These are phyloP conservation scores for Sorex fumeus DNA, from an alignment of 2,113 vertebrate species.

Conservation along the genomic window DNA sequence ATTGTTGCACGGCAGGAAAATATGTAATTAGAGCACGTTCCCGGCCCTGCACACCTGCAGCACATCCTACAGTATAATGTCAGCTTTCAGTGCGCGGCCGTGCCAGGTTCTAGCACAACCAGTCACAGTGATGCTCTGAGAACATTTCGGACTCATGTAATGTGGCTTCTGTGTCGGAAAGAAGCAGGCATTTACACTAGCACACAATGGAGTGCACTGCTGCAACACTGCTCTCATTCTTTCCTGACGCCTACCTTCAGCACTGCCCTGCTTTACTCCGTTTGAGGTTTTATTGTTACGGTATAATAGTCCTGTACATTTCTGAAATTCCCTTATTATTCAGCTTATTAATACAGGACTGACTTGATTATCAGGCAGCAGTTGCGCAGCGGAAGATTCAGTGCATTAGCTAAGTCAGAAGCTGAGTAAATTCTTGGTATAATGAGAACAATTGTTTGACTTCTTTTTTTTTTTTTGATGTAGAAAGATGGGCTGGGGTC, in stretches of 20 bases:
- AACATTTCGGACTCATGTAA: slow-evolving; percentile 97
- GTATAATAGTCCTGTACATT: slow-evolving; percentile 98
- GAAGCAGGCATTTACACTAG: slow-evolving; percentile 97
- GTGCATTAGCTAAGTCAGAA: slow-evolving; percentile 92
- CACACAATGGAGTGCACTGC: slow-evolving; percentile 98
- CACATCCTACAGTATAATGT: slow-evolving; percentile 96
- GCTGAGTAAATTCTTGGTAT: slow-evolving; percentile 90
- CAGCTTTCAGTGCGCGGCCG: slow-evolving; percentile 94
- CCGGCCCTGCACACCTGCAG: slow-evolving; percentile 98
- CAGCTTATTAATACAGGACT: slow-evolving; percentile 98
- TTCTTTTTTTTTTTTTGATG: slow-evolving; percentile 75
- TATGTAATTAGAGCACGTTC: slow-evolving; percentile 98
- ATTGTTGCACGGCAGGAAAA: slow-evolving; percentile 97
- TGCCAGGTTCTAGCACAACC: slow-evolving; percentile 97
- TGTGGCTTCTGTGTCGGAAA: slow-evolving; percentile 97
- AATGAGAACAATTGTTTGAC: slow-evolving; percentile 89
- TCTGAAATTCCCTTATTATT: slow-evolving; percentile 99
- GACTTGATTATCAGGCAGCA: slow-evolving; percentile 95
- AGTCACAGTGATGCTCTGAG: slow-evolving; percentile 98
- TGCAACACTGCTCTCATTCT: slow-evolving; percentile 99
- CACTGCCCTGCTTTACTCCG: slow-evolving; percentile 94
- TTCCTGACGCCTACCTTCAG: slow-evolving; percentile 97
- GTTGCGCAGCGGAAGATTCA: slow-evolving; percentile 93
- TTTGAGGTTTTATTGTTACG: slow-evolving; percentile 98
- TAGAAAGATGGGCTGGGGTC: slow-evolving; percentile 65